Evolutionary conservation across 2,113 vertebrate species (phyloP).

Genomic region (Hassar affinis): DNA sequence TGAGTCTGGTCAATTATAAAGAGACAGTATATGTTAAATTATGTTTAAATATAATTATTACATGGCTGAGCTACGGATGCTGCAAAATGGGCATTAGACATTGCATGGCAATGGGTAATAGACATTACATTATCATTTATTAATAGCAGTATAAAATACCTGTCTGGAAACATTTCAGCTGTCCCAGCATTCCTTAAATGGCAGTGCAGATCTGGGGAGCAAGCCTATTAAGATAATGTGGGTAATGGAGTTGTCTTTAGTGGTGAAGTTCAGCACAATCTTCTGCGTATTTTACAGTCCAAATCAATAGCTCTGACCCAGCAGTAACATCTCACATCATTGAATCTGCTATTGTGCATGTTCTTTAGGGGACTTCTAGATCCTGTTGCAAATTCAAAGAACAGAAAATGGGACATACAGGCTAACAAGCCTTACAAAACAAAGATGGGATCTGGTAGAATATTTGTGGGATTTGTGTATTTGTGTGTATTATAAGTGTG

Average conservation of each 20-base stretch:
- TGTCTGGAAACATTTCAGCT: background rate
- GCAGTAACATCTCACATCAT: constrained; percentile 10
- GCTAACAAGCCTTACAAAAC: background rate
- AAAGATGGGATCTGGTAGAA: background rate
- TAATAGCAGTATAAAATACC: background rate
- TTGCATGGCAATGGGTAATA: background rate
- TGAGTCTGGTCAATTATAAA: background rate
- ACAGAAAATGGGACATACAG: background rate
- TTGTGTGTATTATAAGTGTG: background rate
- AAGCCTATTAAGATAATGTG: background rate
- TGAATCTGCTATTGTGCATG: background rate
- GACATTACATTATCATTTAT: background rate
- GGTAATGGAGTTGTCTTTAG: constrained; percentile 14
- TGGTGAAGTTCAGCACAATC: background rate
- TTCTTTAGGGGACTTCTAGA: background rate
- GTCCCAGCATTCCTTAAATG: background rate
- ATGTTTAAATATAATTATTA: background rate
- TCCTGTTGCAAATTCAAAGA: background rate
- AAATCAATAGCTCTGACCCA: constrained; percentile 30
- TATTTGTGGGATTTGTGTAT: background rate
- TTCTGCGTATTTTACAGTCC: background rate
- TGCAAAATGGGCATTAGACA: background rate
- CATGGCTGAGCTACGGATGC: background rate
- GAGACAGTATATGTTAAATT: background rate
- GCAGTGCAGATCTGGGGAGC: background rate